Base-by-base conservation (phyloP, 1,140 invertebrate species). In the Caenorhabditis brenneri region DNA sequence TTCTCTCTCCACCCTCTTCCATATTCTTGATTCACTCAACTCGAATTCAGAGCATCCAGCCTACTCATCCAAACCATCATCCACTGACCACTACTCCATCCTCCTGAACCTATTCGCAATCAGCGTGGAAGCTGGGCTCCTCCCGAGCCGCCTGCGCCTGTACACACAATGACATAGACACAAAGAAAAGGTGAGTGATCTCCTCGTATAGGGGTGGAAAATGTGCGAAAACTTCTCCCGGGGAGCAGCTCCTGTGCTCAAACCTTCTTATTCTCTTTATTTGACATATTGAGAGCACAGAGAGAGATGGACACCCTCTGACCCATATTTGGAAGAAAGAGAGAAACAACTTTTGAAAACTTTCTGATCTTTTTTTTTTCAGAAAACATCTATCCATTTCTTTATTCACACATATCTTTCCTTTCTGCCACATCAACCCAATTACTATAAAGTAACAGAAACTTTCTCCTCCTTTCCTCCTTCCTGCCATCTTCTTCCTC, bases 401-500 rank as follows among this genome's bases (percentile, higher is more conserved):
- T 22, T 27, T 24, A 10, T 55, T 19, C 27, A 10, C 22, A 10
- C 15, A n/a, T n/a, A 2, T 51, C 60, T 39, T 65, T 15, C 22
- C 36, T 15, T 74, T 39, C 65, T 42, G 58, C 58, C 22, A 42
- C 65, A 74, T 74, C 65, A 74, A 74, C 65, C 65, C 65, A 74
- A 74, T 74, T 74, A 74, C 65, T 74, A 74, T 74, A 74, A 74
- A 74, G 65, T 74, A 74, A 74, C 65, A 74, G 65, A 74, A 74
- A 74, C 65, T 74, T 74, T 74, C 65, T 15, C 65, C 65, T 74
- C 10, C 36, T 6, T 42, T 12, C 12, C 5, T 36, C 58, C 31
- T 74, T 42, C 65, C 22, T 39, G 7, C 49, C 49, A n/a, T n/a
- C 15, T 19, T n/a, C 53, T 74, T 22, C 65, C 10, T n/a, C 29